Base-by-base conservation (phyloP, 2,888 invertebrate genomes). In the Nomada flava region DNA sequence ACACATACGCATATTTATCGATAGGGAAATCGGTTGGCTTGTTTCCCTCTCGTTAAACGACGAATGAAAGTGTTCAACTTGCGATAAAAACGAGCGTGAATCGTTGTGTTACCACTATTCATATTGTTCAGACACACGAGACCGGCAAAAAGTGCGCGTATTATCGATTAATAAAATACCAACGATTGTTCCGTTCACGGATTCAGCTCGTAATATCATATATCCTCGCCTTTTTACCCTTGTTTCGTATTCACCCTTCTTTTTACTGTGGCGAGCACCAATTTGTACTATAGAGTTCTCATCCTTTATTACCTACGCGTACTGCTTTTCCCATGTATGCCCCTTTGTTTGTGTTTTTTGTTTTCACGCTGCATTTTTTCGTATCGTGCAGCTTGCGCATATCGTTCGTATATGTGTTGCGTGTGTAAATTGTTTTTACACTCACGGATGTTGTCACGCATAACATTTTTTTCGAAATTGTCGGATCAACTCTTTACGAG, bases 101-200 rank as follows among this genome's bases (percentile, higher is more conserved):
- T 68, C 75, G 55, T 29, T 26, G 42, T 4, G 57, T 64, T 75
- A 79, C 18, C 57, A 15, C 52, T 42, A 52, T 59, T 52, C 63
- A 20, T 64, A 63, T 69, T 75, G 62, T 13, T 55, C 47, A 20
- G 36, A 55, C 57, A 36, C n/a, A 57, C 23, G 2, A 23, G 18
- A 9, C 20, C 11, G 15, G 20, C 63, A 55, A 69, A 60, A 50
- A 52, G 15, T 29, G 10, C 18, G n/a, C 42, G 53, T 5, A 71
- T 23, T 52, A 76, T 71, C 60, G 76, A 70, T 60, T 62, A 70
- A 60, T 71, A 62, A 79, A 76, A 70, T 60, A 53, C 60, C 20
- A 60, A 62, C 26, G 65, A 67, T 68, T 26, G 52, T n/a, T n/a
- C 42, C 4, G 44, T 20, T 13, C n/a, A 50, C 20, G 18, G 47